phyloP scores from a whole-genome alignment of 2,888 invertebrate species.

The Macrophya annulata region DNA sequence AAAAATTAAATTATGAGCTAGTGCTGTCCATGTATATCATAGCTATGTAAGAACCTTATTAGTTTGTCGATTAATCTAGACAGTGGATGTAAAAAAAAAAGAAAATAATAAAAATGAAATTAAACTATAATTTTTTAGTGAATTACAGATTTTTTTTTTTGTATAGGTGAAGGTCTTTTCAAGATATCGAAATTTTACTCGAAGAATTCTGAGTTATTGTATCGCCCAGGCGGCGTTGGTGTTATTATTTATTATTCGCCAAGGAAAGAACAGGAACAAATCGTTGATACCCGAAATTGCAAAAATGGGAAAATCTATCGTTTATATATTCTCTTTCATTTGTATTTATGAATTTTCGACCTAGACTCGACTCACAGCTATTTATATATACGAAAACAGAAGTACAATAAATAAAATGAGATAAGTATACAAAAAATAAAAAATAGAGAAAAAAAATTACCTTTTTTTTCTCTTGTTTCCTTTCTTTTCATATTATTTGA shows the following conservation, averaged over 20 bases:
- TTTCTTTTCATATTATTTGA: background rate
- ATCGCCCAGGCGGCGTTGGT: background rate
- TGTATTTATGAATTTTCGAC: slow-evolving; percentile 16
- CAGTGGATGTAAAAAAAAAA: too few species aligned
- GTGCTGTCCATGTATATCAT: background rate
- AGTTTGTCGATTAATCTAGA: background rate
- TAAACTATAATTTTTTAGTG: background rate
- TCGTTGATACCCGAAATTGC: slow-evolving; percentile 26
- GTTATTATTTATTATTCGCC: background rate
- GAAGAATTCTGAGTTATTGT: slow-evolving; percentile 41
- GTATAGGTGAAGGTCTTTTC: background rate
- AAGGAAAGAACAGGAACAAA: background rate
- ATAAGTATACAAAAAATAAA: too few species aligned
- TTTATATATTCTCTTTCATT: slow-evolving; percentile 24
- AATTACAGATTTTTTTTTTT: background rate
- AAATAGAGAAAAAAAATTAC: too few species aligned
- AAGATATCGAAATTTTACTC: slow-evolving; percentile 21
- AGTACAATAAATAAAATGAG: background rate
- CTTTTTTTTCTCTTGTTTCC: background rate
- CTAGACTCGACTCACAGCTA: background rate
- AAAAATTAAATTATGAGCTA: background rate
- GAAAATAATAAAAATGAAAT: background rate
- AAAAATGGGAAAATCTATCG: background rate
- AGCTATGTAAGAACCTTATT: background rate
- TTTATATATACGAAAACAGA: background rate